Evolutionary conservation across 2,797 vertebrate species (phyloP).

Genomic region (Notamacropus eugenii): DNA sequence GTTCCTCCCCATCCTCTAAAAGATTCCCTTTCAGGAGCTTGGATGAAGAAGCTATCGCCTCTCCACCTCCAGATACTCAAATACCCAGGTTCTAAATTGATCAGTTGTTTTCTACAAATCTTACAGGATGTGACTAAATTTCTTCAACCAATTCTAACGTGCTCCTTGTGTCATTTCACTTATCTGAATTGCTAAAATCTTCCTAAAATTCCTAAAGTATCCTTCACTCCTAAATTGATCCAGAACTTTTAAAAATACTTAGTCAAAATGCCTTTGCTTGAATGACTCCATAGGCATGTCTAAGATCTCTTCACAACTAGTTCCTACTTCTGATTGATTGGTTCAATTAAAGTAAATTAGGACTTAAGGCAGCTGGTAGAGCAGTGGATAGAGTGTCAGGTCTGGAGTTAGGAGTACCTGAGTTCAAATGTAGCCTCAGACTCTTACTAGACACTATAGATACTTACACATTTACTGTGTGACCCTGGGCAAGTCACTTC

Average conservation of each 20-base stretch:
- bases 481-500: neutral
- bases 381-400: neutral
- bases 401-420: neutral
- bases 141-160: neutral
- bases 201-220: neutral
- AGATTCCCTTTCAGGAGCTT: neutral
- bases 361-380: neutral
- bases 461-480: neutral
- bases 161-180: neutral
- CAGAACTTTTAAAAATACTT: neutral
- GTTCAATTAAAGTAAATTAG: neutral
- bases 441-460: too few species aligned
- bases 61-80: too few species aligned
- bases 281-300: neutral
- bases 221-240: neutral
- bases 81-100: too few species aligned
- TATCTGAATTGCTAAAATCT: neutral
- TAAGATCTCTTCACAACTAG: neutral
- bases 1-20: neutral
- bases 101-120: too few species aligned
- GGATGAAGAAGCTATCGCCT: too few species aligned
- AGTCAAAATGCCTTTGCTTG: neutral
- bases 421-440: neutral
- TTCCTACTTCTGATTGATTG: neutral
- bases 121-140: too few species aligned